Evolutionary conservation across 2,113 vertebrate genomes (phyloP).

Genomic region (Stegastes partitus): DNA sequence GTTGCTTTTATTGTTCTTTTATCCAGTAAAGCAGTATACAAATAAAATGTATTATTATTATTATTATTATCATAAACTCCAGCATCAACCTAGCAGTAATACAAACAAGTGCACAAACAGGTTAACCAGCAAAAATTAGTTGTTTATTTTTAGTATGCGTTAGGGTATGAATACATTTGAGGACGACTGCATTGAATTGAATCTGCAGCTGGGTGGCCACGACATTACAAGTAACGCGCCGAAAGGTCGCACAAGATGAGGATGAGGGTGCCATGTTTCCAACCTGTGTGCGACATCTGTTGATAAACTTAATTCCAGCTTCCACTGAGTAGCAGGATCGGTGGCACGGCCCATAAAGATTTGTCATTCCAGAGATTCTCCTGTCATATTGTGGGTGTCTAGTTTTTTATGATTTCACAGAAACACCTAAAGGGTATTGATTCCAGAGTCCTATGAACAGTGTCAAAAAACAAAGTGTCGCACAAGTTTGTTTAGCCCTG

Average conservation of each 20-base stretch:
- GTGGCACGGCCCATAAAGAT: background rate
- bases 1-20: no score
- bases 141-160: background rate
- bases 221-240: background rate
- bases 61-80: no score
- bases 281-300: constrained; percentile 6
- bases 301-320: constrained; percentile 7
- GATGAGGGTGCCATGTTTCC: background rate
- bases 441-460: background rate
- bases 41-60: no score
- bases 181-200: no score
- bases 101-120: background rate
- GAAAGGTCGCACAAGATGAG: background rate
- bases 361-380: constrained; percentile 11
- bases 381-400: background rate
- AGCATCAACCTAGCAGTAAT: no score
- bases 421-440: background rate
- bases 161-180: no score
- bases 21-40: no score
- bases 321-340: background rate
- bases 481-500: constrained; percentile 53
- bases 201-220: background rate
- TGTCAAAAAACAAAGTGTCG: constrained; percentile 3
- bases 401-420: background rate
- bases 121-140: no score